phyloP scores from a whole-genome alignment of 2,113 vertebrate species.

The Eulacestoma nigropectus region DNA sequence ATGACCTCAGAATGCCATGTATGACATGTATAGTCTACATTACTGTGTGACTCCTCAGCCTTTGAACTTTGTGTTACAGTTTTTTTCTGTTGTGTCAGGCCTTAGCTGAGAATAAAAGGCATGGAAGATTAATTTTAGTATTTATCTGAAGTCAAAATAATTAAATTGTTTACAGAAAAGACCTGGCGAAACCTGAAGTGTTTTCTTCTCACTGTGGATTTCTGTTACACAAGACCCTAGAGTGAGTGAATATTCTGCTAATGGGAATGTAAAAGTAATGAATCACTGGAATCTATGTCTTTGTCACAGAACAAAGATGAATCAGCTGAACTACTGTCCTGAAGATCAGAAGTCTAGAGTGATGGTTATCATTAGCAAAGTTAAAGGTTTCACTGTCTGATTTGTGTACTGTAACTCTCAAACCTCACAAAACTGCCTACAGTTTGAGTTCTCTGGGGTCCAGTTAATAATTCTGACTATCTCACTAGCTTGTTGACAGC shows the following conservation, averaged over 20 bases:
- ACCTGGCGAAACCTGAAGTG: not conserved
- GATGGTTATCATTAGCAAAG: slow-evolving; percentile 22
- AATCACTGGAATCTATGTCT: slow-evolving; percentile 8
- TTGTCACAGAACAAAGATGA: slow-evolving; percentile 48
- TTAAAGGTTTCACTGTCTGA: slow-evolving; percentile 30
- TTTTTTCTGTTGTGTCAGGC: not conserved
- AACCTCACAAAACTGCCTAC: not conserved
- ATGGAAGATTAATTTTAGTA: not conserved
- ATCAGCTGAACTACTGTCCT: slow-evolving; percentile 20
- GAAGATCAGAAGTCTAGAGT: not conserved
- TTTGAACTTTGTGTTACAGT: not conserved
- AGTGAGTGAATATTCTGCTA: not conserved
- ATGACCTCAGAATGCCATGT: not conserved
- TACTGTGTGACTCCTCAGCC: not conserved
- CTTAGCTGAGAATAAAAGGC: not conserved
- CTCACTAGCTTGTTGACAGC: not conserved
- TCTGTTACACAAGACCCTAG: not conserved
- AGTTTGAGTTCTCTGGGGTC: not conserved
- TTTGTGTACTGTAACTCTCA: slow-evolving; percentile 26
- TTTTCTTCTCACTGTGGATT: not conserved
- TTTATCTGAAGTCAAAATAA: not conserved
- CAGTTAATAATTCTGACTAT: slow-evolving; percentile 24
- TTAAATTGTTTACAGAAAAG: not conserved
- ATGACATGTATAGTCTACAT: not conserved
- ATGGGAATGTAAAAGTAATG: not conserved